Evolutionary conservation across 1,140 invertebrate species (phyloP).

Genomic region (Sycobia sp.): DNA sequence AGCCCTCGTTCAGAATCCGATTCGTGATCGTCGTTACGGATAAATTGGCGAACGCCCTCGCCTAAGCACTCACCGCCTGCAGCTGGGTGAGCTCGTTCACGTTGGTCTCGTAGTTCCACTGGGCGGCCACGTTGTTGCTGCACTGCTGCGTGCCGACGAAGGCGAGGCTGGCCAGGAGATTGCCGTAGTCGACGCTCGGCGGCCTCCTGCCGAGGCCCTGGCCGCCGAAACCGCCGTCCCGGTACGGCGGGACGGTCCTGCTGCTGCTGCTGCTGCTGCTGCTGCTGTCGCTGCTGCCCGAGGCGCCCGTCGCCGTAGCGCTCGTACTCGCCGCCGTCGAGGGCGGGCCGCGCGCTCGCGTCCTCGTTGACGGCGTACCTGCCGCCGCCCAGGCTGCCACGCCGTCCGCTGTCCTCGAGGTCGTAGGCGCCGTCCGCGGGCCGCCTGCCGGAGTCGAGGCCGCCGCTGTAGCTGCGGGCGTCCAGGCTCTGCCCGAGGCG

Average conservation of each 20-base stretch:
- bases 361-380: no score
- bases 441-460: no score
- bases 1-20: no score
- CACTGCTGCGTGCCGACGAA: slow-evolving; percentile 76
- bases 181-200: slow-evolving; percentile 45
- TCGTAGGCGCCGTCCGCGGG: no score
- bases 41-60: no score
- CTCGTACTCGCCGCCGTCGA: background rate
- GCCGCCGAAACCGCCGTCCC: background rate
- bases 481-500: background rate
- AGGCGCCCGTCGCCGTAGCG: slow-evolving; percentile 44
- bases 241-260: background rate
- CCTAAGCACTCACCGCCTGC: slow-evolving; percentile 79
- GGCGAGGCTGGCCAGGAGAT: slow-evolving; percentile 72
- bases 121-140: slow-evolving; percentile 79
- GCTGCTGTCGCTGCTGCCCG: slow-evolving; percentile 49
- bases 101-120: slow-evolving; percentile 88
- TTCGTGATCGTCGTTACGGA: no score
- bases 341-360: background rate
- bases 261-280: slow-evolving; percentile 30
- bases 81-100: slow-evolving; percentile 81
- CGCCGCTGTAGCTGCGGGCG: no score
- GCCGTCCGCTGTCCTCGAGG: no score
- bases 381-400: no score
- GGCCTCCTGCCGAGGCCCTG: slow-evolving; percentile 6